These are phyloP conservation scores for Ranitomeya variabilis DNA, from an alignment of 2,113 vertebrate genomes.

Conservation along the genomic window DNA sequence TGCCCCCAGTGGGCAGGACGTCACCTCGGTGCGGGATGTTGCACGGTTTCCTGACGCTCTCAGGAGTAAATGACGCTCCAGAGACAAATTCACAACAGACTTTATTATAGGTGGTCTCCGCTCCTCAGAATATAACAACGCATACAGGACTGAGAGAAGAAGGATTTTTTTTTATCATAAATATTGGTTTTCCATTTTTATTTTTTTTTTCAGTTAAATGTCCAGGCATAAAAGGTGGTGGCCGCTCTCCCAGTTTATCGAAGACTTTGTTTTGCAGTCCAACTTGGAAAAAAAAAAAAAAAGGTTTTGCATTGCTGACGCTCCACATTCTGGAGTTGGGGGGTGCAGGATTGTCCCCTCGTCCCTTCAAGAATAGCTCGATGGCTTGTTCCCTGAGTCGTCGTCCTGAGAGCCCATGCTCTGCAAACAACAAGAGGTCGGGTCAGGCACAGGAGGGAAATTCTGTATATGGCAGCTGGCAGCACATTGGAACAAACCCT, in stretches of 20 bases:
- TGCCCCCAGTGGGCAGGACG: no score
- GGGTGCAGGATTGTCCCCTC: constrained; percentile 61
- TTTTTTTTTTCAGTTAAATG: constrained; percentile 60
- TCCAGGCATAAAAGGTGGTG: constrained; percentile 69
- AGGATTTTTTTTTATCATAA: constrained; percentile 59
- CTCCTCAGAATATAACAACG: constrained; percentile 75
- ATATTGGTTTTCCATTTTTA: constrained; percentile 62
- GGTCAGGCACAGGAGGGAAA: constrained; percentile 49
- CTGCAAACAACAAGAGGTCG: constrained; percentile 69
- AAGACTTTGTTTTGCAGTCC: constrained; percentile 58
- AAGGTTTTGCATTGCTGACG: constrained; percentile 65
- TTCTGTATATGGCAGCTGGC: no score
- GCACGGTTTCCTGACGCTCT: no score
- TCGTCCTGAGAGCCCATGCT: constrained; percentile 99
- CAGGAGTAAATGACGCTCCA: constrained; percentile 67
- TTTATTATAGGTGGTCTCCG: constrained; percentile 70
- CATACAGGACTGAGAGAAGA: constrained; percentile 74
- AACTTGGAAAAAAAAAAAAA: constrained; percentile 57
- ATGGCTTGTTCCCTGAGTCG: constrained; percentile 98
- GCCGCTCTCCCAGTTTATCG: constrained; percentile 66
- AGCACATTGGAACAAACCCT: no score
- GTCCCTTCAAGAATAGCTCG: constrained; percentile 93
- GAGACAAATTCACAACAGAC: constrained; percentile 81
- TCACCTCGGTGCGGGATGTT: no score
- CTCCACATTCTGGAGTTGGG: constrained; percentile 64